These are phyloP conservation scores for Antheraea mylitta DNA, from an alignment of 1,140 invertebrate species.

Conservation along the genomic window DNA sequence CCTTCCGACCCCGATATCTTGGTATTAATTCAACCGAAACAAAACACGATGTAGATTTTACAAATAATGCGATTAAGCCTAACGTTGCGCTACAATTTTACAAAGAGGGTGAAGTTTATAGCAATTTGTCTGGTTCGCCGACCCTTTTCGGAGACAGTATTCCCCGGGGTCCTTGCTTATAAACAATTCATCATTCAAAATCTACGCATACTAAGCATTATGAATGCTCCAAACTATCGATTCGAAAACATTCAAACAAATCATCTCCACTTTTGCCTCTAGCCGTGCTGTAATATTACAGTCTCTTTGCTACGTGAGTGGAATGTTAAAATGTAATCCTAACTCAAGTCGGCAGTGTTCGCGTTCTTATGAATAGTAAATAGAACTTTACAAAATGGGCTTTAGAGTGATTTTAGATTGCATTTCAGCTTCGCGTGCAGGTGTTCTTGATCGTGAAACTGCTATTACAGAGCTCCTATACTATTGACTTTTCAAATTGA, in stretches of 20 bases:
- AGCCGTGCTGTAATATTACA: conserved; percentile 25
- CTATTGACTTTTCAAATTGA: conserved; percentile 34
- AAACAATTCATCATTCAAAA: conserved; percentile 58
- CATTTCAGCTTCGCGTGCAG: conserved; percentile 27
- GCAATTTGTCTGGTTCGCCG: conserved; percentile 66
- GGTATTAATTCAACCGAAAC: conserved; percentile 34
- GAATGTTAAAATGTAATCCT: conserved; percentile 43
- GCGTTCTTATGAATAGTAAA: conserved; percentile 35
- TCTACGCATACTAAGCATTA: conserved; percentile 41
- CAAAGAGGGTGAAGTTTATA: conserved; percentile 43
- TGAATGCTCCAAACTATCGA: conserved; percentile 46
- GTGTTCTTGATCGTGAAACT: conserved; percentile 37
- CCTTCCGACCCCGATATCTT: conserved; percentile 24
- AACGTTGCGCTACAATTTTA: conserved; percentile 43
- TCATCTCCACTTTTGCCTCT: conserved; percentile 32
- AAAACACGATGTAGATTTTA: conserved; percentile 45
- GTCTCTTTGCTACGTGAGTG: conserved; percentile 36
- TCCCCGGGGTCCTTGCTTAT: conserved; percentile 36
- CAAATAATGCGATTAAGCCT: conserved; percentile 57
- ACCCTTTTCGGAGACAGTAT: conserved; percentile 46
- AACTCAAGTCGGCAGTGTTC: conserved; percentile 23
- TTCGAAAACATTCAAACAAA: conserved; percentile 37
- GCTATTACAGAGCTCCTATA: conserved; percentile 29
- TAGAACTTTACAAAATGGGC: conserved; percentile 36
- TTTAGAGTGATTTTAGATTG: conserved; percentile 42